phyloP scores from a whole-genome alignment of 2,888 invertebrate species.

The Vanessa cardui region DNA sequence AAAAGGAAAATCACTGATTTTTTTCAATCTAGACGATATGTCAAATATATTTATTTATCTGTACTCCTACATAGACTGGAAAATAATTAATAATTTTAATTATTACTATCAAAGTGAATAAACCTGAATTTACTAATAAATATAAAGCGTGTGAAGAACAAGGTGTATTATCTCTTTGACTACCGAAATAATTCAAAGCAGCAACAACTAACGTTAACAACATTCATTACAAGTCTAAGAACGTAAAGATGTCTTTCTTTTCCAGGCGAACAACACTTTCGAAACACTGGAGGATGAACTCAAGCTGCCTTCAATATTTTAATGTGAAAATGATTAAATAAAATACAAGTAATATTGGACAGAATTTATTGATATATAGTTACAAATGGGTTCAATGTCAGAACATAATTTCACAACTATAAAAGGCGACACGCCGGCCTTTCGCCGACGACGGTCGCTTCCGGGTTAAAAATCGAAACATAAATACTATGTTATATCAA shows the following conservation, averaged over 20 bases:
- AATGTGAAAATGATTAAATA: conserved; percentile 49
- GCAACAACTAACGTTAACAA: too few species aligned
- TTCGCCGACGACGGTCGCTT: conserved; percentile 22
- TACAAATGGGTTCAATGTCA: conserved; percentile 70
- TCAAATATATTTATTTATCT: too few species aligned
- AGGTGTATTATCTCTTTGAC: too few species aligned
- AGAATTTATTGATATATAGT: conserved; percentile 78
- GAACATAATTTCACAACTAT: conserved; percentile 47
- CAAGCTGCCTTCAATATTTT: conserved; percentile 3
- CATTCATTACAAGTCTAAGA: too few species aligned
- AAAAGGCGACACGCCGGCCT: conserved; percentile 16
- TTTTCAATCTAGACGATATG: too few species aligned
- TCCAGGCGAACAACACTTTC: conserved; percentile 29
- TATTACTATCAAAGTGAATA: too few species aligned
- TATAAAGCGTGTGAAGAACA: too few species aligned
- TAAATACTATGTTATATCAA: conserved; percentile 80
- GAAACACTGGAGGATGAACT: conserved; percentile 23
- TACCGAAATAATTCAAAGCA: too few species aligned
- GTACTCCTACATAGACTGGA: too few species aligned
- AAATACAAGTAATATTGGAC: conserved; percentile 67
- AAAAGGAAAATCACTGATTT: too few species aligned
- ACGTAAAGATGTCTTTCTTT: conserved; percentile 11
- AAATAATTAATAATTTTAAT: too few species aligned
- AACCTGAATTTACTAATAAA: too few species aligned
- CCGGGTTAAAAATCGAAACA: conserved; percentile 74